These are phyloP conservation scores for Tragelaphus buxtoni DNA, from an alignment of 2,113 vertebrate genomes.

Conservation along the genomic window DNA sequence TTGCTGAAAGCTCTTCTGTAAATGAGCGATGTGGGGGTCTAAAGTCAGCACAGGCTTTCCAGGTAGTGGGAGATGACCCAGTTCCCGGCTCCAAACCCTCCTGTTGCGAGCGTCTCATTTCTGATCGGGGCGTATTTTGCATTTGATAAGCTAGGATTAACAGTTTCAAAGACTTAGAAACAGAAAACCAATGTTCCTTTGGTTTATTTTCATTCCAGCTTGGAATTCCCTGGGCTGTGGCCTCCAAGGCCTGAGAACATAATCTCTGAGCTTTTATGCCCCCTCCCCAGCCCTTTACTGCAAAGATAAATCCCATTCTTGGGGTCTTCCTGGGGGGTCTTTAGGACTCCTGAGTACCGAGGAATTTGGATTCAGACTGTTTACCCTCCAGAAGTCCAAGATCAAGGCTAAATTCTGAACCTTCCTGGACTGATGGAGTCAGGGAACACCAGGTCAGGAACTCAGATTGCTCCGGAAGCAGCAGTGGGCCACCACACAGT, in stretches of 20 bases:
- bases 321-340: neutral
- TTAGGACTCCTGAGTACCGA: neutral
- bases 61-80: neutral
- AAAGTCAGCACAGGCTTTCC: accelerated
- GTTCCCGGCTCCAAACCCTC: conserved; percentile 8
- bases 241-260: neutral
- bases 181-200: conserved; percentile 50
- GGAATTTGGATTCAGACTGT: conserved; percentile 34
- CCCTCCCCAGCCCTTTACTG: neutral
- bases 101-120: conserved; percentile 11
- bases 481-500: neutral
- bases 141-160: conserved; percentile 76
- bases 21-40: neutral
- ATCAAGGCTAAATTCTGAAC: neutral
- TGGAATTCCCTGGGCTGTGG: neutral
- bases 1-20: conserved; percentile 20
- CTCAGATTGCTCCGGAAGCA: neutral
- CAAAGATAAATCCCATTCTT: neutral
- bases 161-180: conserved; percentile 65
- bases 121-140: conserved; percentile 48
- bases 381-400: conserved; percentile 23
- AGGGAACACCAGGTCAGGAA: neutral
- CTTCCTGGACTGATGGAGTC: neutral
- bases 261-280: neutral
- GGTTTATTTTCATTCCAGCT: conserved; percentile 66